phyloP scores from a whole-genome alignment of 2,888 invertebrate genomes.

The Callosobruchus maculatus region DNA sequence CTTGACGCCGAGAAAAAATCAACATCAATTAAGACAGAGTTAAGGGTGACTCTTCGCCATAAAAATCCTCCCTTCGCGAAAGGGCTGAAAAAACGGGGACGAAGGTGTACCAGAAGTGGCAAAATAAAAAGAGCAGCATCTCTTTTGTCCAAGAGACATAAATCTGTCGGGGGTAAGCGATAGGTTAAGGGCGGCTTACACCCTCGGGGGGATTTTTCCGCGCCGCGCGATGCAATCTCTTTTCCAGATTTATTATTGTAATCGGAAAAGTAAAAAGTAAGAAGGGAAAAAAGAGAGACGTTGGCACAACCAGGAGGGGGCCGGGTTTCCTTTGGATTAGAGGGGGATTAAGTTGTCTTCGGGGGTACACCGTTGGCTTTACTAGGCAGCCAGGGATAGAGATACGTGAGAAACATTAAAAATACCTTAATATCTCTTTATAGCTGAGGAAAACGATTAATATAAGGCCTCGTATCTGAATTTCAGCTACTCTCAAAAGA shows the following conservation, averaged over 20 bases:
- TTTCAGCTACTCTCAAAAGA: too few relatives aligned
- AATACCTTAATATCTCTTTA: background rate
- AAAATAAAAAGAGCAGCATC: background rate
- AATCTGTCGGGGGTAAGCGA: constrained; percentile 48
- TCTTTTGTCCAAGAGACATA: constrained; percentile 47
- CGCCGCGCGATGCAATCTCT: constrained; percentile 42
- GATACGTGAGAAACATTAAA: background rate
- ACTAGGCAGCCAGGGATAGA: background rate
- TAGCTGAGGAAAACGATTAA: background rate
- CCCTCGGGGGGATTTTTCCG: constrained; percentile 47
- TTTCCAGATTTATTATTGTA: constrained; percentile 49
- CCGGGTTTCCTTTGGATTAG: background rate
- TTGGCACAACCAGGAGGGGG: background rate
- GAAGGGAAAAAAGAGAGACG: constrained; percentile 19
- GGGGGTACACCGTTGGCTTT: background rate
- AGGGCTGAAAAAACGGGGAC: background rate
- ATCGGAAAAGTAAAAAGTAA: constrained; percentile 48
- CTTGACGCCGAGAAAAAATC: background rate
- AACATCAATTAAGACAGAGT: background rate
- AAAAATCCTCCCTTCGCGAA: background rate
- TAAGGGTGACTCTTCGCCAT: background rate
- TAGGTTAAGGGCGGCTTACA: constrained; percentile 48
- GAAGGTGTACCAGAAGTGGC: background rate
- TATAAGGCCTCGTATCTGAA: too few relatives aligned
- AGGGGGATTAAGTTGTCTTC: background rate